Evolutionary conservation across 1,140 invertebrate species (phyloP).

Genomic region (Zophobas atratus): DNA sequence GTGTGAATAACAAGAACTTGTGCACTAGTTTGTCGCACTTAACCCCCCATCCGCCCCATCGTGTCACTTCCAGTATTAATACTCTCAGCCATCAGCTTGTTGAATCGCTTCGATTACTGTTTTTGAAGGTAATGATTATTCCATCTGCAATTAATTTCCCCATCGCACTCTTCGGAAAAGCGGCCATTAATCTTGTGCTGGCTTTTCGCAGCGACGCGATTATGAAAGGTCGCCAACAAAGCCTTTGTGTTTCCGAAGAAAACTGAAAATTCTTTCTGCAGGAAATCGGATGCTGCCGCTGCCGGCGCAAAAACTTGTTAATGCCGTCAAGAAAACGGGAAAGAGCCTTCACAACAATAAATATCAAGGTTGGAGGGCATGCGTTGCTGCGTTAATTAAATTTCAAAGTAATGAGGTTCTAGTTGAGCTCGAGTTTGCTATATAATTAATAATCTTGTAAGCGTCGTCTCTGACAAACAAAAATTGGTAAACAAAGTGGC

Average conservation of each 20-base stretch:
- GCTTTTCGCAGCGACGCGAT: constrained; percentile 6
- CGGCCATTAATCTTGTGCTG: not conserved
- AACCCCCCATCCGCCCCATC: no score
- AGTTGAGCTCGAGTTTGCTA: not conserved
- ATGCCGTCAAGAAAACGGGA: not conserved
- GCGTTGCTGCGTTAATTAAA: constrained; percentile 4
- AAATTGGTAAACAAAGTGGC: constrained; percentile 3
- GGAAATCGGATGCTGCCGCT: not conserved
- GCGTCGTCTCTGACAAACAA: constrained; percentile 4
- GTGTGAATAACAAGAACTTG: no score
- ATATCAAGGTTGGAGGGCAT: not conserved
- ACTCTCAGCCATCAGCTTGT: not conserved
- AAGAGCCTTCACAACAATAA: not conserved
- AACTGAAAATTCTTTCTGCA: not conserved
- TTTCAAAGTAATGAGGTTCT: constrained; percentile 9
- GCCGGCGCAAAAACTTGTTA: not conserved
- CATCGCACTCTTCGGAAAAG: not conserved
- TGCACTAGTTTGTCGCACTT: no score
- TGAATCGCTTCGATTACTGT: not conserved
- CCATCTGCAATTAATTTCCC: constrained; percentile 6
- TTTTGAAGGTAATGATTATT: constrained; percentile 4
- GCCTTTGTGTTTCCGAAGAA: not conserved
- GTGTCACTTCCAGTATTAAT: no score
- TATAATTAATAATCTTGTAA: constrained; percentile 18
- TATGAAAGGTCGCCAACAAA: not conserved